A percentile compares a stretch with the other conserved stretches of the same genome.
These are phyloP conservation scores for Anomalospiza imberbis DNA, from an alignment of 2,797 vertebrate genomes.

Conservation along the genomic window DNA sequence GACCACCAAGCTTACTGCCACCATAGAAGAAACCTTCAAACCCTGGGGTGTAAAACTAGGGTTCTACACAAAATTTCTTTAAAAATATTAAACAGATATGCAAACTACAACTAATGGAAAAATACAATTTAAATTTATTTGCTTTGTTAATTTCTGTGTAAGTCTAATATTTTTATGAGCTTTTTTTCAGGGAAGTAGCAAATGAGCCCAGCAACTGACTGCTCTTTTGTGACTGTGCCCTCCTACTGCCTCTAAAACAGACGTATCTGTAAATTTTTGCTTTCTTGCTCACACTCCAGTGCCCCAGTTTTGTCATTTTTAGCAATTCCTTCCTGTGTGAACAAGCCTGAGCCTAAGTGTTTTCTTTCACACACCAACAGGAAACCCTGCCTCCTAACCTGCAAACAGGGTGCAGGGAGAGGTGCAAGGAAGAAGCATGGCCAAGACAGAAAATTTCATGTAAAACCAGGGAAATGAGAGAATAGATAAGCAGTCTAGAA, in stretches of 20 bases:
- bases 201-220: background rate
- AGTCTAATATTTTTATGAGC: background rate
- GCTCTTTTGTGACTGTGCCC: background rate
- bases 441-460: background rate
- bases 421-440: background rate
- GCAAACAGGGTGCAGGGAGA: background rate
- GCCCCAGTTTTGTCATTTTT: background rate
- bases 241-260: background rate
- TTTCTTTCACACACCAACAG: conserved; percentile 35
- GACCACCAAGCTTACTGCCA: background rate
- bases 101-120: background rate
- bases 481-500: background rate
- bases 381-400: conserved; percentile 20
- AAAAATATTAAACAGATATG: background rate
- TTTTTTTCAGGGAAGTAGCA: background rate
- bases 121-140: background rate
- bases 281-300: background rate
- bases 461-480: background rate
- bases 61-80: background rate
- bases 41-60: background rate
- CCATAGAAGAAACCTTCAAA: background rate
- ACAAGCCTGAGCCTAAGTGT: background rate
- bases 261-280: background rate
- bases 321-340: conserved; percentile 48
- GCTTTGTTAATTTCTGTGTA: background rate